Evolutionary conservation across 1,140 invertebrate species (phyloP), one percentile per base, ranked within the genome.

Genomic region (Lasaia peninsularis): DNA sequence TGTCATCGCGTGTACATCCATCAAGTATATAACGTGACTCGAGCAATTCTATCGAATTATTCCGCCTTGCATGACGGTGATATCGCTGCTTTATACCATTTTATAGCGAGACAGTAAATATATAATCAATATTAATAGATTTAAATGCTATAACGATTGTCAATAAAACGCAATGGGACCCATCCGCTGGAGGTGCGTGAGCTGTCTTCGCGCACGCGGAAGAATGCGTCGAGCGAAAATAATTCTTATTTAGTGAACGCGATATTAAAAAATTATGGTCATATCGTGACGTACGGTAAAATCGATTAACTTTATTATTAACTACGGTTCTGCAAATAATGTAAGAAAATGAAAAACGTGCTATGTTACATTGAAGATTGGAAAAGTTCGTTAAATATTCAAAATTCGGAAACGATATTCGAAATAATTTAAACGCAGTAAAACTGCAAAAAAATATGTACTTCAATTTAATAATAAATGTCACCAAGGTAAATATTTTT

Each of bases 21-120:
- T 72, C 67, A 54, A 50, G 56, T 57, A 44, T 60, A 67, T 71
- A 60, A 64, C 64, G 65, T 70, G 70, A 67, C 70, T 69, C 50
- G 58, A 56, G 58, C 51, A 63, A 64, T 66, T 67, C 64, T 67
- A 61, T 73, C 65, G 63, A 73, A 69, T 65, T 66, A 60, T 70
- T 66, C 66, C 56, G 67, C 60, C 63, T 67, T 67, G 64, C 70
- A 65, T 65, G 62, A 63, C 61, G 65, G 70, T 62, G 70, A 69
- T 73, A 67, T 73, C 70, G 62, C 67, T 54, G 57, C 33, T 63
- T 53, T 21, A 69, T 49, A 63, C 52, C 54, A 52, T 57, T 57
- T 18, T 18, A 48, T 18, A 48, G 18, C 18, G 40, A 21, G 40
- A 48, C 14, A 48, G 40, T 48, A 20, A 9, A 65, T 60, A 62